These are phyloP conservation scores for Microdon myrmicae DNA, from an alignment of 2,888 invertebrate genomes.

Conservation along the genomic window DNA sequence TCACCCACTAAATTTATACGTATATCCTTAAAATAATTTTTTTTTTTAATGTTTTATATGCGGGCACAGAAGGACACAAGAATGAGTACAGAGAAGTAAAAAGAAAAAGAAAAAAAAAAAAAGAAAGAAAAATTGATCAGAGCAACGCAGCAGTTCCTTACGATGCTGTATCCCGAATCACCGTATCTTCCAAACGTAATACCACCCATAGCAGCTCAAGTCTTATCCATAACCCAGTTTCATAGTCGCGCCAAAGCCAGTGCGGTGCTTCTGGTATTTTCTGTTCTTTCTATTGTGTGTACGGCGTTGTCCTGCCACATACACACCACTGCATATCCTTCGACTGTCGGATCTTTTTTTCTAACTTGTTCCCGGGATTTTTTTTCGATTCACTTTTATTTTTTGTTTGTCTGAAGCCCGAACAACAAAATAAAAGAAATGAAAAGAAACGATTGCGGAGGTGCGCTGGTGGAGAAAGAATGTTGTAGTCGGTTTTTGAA, in stretches of 20 bases:
- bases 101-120: constrained; percentile 10
- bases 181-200: constrained; percentile 31
- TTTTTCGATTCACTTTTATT: constrained; percentile 49
- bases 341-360: constrained; percentile 14
- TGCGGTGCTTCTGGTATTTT: constrained; percentile 10
- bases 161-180: too few relatives aligned
- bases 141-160: constrained; percentile 31
- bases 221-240: constrained; percentile 51
- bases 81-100: too few relatives aligned
- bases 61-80: constrained; percentile 21
- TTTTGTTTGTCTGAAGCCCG: constrained; percentile 37
- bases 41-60: constrained; percentile 35
- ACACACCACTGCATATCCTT: constrained; percentile 34
- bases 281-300: constrained; percentile 35
- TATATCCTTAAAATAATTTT: constrained; percentile 39
- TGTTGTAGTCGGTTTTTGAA: constrained; percentile 11
- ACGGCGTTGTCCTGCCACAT: constrained; percentile 46
- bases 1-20: constrained; percentile 37
- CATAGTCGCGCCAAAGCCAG: constrained; percentile 27
- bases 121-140: constrained; percentile 43
- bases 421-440: constrained; percentile 25
- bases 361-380: constrained; percentile 2
- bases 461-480: background rate
- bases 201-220: constrained; percentile 34
- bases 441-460: constrained; percentile 14